Evolutionary conservation across 2,113 vertebrate species (phyloP), one percentile per base, ranked within the genome.

Genomic region (Dicaeum eximium): DNA sequence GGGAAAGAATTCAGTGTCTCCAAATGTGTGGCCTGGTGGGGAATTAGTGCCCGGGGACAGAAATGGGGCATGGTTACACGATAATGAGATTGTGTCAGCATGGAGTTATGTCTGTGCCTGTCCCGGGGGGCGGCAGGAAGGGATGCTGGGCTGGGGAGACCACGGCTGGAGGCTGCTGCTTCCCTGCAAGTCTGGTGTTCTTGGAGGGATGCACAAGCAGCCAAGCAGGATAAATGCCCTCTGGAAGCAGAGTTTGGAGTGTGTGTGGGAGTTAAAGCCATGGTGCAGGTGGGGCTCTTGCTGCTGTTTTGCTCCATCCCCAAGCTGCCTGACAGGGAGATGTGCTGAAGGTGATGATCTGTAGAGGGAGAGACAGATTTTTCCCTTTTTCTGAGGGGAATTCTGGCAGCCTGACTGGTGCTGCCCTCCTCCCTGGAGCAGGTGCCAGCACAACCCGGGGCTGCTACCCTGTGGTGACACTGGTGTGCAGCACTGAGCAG

Each of bases 61-160:
- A 69, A 92, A 71, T 4, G 5, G 50, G 94, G 67, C 92, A 84
- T 1, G 92, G 89, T 87, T 93, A 86, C 58, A 48, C 0, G 86
- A 44, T 96, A 94, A 95, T 13, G 21, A 92, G 95, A 80, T 95
- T 90, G 96, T 97, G 91, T 96, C 94, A 95, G 95, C 74, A 5
- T 65, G 80, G 11, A 93, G 95, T 75, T 90, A 96, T 90, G 96
- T n/a, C 86, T 71, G 48, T 37, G 40, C 28, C 89, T 90, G 89
- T 53, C 86, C 53, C 10, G 0, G 7, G 73, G 90, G 89, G 44
- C 35, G 20, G 37, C 0, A 1, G 51, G 62, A 22, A 21, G 53
- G 65, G 60, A 61, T 94, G 82, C 69, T 71, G 91, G 64, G 50
- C 35, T 60, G 58, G 67, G 62, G 21, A 24, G 2, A 14, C 45